Conservation (phyloP, 2,888 invertebrate species). For the Acanthoscelides obtectus region DNA sequence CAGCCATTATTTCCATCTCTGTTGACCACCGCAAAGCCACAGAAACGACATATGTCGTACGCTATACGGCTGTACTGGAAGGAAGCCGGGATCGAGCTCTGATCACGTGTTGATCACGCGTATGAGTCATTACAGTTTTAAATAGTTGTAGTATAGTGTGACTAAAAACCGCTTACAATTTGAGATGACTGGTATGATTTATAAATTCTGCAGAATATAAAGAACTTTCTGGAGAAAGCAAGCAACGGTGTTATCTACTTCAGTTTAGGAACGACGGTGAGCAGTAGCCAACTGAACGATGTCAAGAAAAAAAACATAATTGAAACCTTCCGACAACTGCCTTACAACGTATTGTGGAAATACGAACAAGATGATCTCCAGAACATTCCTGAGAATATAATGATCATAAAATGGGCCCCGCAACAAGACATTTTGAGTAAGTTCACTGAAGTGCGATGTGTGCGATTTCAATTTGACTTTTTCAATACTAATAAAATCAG, state of each 20-base stretch:
- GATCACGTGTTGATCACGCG: no score
- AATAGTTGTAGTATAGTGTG: no score
- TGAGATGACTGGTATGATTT: neutral
- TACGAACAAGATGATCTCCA: constrained; percentile 16
- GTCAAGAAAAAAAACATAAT: constrained; percentile 8
- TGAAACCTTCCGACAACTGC: constrained; percentile 18
- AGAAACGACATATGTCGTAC: no score
- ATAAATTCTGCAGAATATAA: constrained; percentile 12
- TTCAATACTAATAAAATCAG: no score
- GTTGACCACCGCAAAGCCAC: no score
- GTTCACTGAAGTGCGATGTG: no score
- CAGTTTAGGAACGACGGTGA: constrained; percentile 21
- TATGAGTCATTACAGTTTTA: no score
- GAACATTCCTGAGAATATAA: constrained; percentile 18
- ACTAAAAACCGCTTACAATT: neutral
- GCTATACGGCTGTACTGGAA: no score
- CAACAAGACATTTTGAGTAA: constrained; percentile 22
- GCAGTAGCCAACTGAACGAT: constrained; percentile 13
- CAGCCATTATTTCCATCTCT: no score
- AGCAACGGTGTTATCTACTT: constrained; percentile 21
- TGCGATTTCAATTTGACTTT: no score
- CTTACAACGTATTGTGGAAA: constrained; percentile 25
- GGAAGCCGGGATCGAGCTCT: no score
- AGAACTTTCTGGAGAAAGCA: constrained; percentile 13
- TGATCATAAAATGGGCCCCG: constrained; percentile 19